Evolutionary conservation across 2,888 invertebrate genomes (phyloP).

Genomic region (Diogma glabrata): DNA sequence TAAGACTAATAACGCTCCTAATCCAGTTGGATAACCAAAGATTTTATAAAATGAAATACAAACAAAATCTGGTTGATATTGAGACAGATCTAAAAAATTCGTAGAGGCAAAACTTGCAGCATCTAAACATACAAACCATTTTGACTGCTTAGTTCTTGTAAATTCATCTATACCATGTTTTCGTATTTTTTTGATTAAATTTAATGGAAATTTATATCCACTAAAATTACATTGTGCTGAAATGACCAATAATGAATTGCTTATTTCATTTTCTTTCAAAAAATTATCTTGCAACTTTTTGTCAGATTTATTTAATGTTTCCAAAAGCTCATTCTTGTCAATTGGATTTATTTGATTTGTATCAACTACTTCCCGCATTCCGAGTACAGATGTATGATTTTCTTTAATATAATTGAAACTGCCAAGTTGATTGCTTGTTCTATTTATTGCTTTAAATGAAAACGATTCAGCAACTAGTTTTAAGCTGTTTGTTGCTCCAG

Average conservation of each 20-base stretch:
- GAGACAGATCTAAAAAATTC: conserved; percentile 60
- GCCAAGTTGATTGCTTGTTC: conserved; percentile 36
- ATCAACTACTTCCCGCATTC: conserved; percentile 72
- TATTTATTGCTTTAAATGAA: conserved; percentile 17
- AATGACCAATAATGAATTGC: conserved; percentile 61
- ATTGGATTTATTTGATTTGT: conserved; percentile 46
- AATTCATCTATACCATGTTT: conserved; percentile 25
- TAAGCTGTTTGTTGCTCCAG: conserved; percentile 79
- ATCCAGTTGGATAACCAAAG: conserved; percentile 88
- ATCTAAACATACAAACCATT: conserved; percentile 73
- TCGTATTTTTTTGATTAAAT: conserved; percentile 55
- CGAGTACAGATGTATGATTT: conserved; percentile 92
- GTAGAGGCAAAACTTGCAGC: conserved; percentile 74
- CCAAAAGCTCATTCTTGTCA: conserved; percentile 44
- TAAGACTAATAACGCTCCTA: conserved; percentile 75
- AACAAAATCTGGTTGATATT: conserved; percentile 74
- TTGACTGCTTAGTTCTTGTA: conserved; percentile 15
- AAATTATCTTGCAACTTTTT: conserved; percentile 10
- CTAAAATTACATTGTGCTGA: conserved; percentile 94
- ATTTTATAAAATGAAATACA: conserved; percentile 93
- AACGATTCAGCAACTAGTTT: conserved; percentile 78
- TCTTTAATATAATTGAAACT: conserved; percentile 72
- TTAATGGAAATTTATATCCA: conserved; percentile 77
- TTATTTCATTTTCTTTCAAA: neutral
- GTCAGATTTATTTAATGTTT: conserved; percentile 25